These are phyloP conservation scores for Rhabdomys pumilio DNA, from an alignment of 2,797 vertebrate species.

Conservation along the genomic window DNA sequence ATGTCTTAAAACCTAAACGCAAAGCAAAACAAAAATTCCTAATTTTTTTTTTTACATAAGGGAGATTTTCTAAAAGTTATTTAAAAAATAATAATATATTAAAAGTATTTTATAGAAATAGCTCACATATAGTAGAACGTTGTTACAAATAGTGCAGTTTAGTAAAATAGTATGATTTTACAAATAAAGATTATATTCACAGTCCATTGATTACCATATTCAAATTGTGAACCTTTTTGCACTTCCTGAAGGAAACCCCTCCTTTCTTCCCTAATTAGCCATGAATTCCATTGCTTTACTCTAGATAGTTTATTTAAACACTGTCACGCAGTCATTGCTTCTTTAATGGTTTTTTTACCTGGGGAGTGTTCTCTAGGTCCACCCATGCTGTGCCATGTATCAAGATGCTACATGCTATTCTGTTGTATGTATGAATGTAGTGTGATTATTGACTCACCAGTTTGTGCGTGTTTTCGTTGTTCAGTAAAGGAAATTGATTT, in stretches of 20 bases:
- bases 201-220: neutral
- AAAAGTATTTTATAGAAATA: neutral
- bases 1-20: neutral
- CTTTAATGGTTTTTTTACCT: neutral
- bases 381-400: neutral
- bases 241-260: neutral
- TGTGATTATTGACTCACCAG: neutral
- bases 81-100: neutral
- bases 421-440: neutral
- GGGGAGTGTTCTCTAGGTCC: neutral
- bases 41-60: neutral
- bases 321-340: neutral
- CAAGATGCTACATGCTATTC: neutral
- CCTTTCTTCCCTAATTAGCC: neutral
- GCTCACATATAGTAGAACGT: neutral
- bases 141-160: neutral
- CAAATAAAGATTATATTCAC: neutral
- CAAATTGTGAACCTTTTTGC: constrained; percentile 36
- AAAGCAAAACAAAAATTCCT: neutral
- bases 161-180: neutral
- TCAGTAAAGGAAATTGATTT: neutral
- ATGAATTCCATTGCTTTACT: neutral
- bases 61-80: neutral
- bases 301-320: neutral
- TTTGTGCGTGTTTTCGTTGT: neutral